phyloP scores from a whole-genome alignment of 2,797 vertebrate species.

The Cossypha caffra region DNA sequence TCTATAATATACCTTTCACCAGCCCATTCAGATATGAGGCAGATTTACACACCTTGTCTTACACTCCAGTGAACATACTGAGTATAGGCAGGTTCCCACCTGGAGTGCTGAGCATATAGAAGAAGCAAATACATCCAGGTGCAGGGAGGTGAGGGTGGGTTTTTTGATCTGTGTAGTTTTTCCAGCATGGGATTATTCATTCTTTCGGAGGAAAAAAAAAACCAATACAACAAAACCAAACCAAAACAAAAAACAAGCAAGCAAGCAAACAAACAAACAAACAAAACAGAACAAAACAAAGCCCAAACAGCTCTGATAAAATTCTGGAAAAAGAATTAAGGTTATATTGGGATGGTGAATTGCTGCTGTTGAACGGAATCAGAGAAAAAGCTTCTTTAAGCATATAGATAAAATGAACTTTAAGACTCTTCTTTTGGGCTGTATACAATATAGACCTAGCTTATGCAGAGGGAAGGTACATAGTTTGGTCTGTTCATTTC shows the following conservation, averaged over 20 bases:
- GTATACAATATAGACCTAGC: rapidly evolving
- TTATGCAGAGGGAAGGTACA: not conserved
- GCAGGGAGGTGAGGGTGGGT: rapidly evolving
- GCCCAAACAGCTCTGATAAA: not conserved
- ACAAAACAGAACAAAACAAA: not conserved
- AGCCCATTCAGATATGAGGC: not conserved
- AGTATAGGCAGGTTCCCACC: not conserved
- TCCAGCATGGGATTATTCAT: not conserved
- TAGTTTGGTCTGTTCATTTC: not conserved
- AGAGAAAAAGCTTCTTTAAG: not conserved
- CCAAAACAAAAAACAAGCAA: not conserved
- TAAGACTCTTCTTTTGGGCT: not conserved
- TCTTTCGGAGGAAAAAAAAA: not conserved
- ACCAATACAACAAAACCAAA: not conserved
- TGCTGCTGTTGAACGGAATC: not conserved
- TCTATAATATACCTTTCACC: not conserved
- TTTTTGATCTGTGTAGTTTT: not conserved
- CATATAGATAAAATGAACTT: not conserved
- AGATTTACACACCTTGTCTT: not conserved
- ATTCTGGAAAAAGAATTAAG: not conserved
- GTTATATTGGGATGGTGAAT: not conserved
- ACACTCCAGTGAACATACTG: not conserved
- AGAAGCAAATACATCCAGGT: not conserved
- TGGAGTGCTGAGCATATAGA: not conserved
- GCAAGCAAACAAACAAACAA: not conserved